Evolutionary conservation across 2,113 vertebrate genomes (phyloP).

Genomic region (Tor tambroides): DNA sequence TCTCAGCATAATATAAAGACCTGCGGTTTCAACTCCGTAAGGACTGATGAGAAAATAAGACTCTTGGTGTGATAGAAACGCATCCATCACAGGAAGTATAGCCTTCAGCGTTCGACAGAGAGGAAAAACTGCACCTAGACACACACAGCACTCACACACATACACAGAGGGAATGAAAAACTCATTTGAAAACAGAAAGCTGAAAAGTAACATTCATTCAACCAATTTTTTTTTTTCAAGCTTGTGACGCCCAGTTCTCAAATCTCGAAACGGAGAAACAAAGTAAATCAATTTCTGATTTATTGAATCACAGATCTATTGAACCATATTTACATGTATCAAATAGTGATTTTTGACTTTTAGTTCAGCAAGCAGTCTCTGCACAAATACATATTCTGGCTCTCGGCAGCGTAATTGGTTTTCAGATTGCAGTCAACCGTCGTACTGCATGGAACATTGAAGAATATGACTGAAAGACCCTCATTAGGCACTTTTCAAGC

Average conservation of each 20-base stretch:
- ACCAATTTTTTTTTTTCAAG: background rate
- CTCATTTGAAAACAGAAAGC: constrained; percentile 14
- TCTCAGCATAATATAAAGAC: background rate
- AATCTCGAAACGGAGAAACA: background rate
- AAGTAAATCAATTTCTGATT: constrained; percentile 23
- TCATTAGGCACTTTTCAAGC: constrained; percentile 6
- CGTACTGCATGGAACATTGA: background rate
- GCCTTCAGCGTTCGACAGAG: background rate
- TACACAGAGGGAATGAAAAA: background rate
- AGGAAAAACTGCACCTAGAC: background rate
- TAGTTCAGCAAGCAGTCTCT: background rate
- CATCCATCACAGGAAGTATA: constrained; percentile 31
- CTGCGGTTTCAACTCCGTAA: constrained; percentile 1
- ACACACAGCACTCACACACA: background rate
- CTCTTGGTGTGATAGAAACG: constrained; percentile 17
- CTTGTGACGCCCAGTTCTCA: background rate
- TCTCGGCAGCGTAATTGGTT: background rate
- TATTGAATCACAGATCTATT: constrained; percentile 22
- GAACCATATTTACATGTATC: constrained; percentile 21
- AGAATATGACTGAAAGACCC: constrained; percentile 32
- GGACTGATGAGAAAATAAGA: constrained; percentile 27
- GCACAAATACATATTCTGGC: background rate
- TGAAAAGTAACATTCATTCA: constrained; percentile 9
- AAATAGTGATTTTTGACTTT: constrained; percentile 22
- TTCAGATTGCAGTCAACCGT: constrained; percentile 14